These are phyloP conservation scores for Bagarius yarrelli DNA, from an alignment of 2,113 vertebrate species.

Conservation along the genomic window DNA sequence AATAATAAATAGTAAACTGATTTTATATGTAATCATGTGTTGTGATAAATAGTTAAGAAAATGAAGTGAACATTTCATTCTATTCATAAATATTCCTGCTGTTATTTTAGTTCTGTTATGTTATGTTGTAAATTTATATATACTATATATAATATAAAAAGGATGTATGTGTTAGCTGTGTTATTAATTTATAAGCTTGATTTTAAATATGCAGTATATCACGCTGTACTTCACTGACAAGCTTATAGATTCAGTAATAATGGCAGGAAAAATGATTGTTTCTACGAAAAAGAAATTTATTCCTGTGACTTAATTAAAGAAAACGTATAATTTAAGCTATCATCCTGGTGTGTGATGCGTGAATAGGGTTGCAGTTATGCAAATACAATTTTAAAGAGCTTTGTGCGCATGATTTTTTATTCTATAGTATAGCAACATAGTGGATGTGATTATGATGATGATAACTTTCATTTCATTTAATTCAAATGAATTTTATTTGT, in stretches of 20 bases:
- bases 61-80: background rate
- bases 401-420: background rate
- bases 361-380: constrained; percentile 25
- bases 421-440: background rate
- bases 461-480: too few relatives aligned
- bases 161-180: background rate
- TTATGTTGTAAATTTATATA: too few relatives aligned
- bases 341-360: constrained; percentile 17
- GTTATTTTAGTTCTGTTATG: too few relatives aligned
- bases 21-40: background rate
- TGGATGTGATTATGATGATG: background rate
- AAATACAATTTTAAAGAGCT: constrained; percentile 6
- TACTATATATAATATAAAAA: too few relatives aligned
- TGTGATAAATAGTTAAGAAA: background rate
- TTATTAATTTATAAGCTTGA: background rate
- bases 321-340: background rate
- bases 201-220: background rate
- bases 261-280: constrained; percentile 9
- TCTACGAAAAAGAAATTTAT: constrained; percentile 31
- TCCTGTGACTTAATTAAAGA: constrained; percentile 36
- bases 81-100: background rate
- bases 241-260: background rate
- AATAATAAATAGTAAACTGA: background rate
- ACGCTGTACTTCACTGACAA: background rate
- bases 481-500: too few relatives aligned